Conservation (phyloP, 2,888 invertebrate genomes). For the Cremastinae sp. region DNA sequence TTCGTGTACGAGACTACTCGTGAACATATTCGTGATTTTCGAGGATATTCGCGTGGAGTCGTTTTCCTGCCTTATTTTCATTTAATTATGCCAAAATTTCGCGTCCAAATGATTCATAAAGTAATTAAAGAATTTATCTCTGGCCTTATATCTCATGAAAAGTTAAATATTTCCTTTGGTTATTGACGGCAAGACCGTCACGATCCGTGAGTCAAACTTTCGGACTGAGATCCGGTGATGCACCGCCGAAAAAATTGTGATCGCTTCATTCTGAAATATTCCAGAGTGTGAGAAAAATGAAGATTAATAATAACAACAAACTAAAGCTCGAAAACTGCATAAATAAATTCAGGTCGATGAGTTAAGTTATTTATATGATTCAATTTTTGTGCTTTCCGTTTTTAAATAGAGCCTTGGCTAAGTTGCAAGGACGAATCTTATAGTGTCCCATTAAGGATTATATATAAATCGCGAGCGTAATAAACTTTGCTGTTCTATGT, state of each 20-base stretch:
- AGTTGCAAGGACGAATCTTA: conserved; percentile 26
- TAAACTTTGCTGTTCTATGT: conserved; percentile 52
- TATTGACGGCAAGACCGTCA: neutral
- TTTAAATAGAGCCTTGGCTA: conserved; percentile 1
- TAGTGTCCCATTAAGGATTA: conserved; percentile 18
- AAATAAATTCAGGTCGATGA: conserved; percentile 20
- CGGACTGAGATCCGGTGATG: conserved; percentile 32
- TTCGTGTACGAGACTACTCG: conserved; percentile 44
- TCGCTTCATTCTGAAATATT: conserved; percentile 6
- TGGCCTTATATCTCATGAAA: neutral
- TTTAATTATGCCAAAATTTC: conserved; percentile 12
- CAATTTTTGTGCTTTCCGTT: conserved; percentile 17
- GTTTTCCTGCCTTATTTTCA: conserved; percentile 36
- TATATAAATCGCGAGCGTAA: conserved; percentile 40
- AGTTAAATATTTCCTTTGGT: conserved; percentile 7
- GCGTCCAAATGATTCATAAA: neutral
- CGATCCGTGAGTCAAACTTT: conserved; percentile 51
- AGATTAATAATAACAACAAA: neutral
- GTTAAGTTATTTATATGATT: conserved; percentile 28
- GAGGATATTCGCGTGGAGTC: conserved; percentile 20
- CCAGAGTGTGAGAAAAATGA: too few species aligned
- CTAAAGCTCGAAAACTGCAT: conserved; percentile 15
- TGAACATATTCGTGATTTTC: conserved; percentile 41
- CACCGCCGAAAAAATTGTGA: conserved; percentile 22
- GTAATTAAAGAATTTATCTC: conserved; percentile 5